Percentiles rank a stretch among this genome's conserved stretches.
Evolutionary conservation across 1,140 invertebrate species (phyloP).

Genomic region (Dreissena polymorpha): DNA sequence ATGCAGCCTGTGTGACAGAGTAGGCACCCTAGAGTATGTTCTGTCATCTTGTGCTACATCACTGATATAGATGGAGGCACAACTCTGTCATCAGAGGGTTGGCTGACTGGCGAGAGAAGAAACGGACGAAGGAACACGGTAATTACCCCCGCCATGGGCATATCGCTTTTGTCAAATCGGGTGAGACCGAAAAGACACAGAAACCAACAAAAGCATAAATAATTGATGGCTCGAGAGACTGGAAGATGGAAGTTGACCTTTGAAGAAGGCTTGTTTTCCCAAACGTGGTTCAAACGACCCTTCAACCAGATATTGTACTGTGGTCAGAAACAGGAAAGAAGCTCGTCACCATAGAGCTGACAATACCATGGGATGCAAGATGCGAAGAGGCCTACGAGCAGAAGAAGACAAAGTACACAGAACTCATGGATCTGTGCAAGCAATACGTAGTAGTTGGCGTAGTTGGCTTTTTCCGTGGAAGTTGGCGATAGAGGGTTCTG

Average conservation of each 20-base stretch:
- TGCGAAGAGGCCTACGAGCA: too few species aligned
- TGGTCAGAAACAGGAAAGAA: too few species aligned
- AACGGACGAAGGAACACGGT: neutral
- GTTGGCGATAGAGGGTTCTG: slow-evolving; percentile 23
- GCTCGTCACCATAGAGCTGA: too few species aligned
- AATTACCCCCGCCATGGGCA: neutral
- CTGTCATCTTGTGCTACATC: slow-evolving; percentile 5
- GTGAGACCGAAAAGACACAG: neutral
- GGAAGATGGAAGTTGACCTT: neutral
- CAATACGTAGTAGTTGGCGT: neutral
- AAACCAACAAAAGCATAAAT: neutral
- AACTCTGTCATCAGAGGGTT: slow-evolving; percentile 15
- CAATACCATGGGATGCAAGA: too few species aligned
- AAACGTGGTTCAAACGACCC: neutral
- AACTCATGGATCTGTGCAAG: slow-evolving; percentile 18
- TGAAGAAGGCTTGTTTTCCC: slow-evolving; percentile 23
- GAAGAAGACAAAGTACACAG: neutral
- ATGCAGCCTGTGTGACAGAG: slow-evolving; percentile 27
- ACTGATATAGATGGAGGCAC: slow-evolving; percentile 25
- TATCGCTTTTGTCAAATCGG: slow-evolving; percentile 20
- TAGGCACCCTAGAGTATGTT: slow-evolving; percentile 32
- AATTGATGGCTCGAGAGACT: neutral
- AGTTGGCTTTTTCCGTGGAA: slow-evolving; percentile 26
- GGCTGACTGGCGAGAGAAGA: slow-evolving; percentile 15
- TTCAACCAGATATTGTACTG: too few species aligned